Percentiles rank a stretch among this genome's conserved stretches.
These are phyloP conservation scores for Centroberyx gerrardi DNA, from an alignment of 2,797 vertebrate species.

Conservation along the genomic window DNA sequence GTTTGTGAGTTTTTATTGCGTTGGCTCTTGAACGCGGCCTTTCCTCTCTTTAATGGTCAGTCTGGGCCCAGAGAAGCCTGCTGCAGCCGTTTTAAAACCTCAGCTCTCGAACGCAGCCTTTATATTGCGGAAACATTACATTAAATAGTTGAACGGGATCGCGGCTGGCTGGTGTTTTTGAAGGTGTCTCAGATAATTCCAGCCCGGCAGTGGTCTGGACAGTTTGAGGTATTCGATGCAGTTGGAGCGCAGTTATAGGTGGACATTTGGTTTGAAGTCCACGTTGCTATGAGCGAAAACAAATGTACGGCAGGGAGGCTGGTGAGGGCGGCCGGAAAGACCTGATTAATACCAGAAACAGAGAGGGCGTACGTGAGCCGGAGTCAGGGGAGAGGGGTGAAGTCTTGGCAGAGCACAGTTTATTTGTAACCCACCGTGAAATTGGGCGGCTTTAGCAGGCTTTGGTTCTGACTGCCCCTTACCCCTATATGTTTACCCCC, in stretches of 20 bases:
- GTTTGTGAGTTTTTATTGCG: slow-evolving; percentile 86
- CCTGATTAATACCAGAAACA: slow-evolving; percentile 81
- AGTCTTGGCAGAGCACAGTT: slow-evolving; percentile 76
- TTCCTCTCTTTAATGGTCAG: slow-evolving; percentile 88
- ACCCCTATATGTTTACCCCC: slow-evolving; percentile 70
- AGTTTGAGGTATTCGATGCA: slow-evolving; percentile 56
- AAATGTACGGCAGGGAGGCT: slow-evolving; percentile 71
- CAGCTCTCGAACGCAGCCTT: slow-evolving; percentile 79
- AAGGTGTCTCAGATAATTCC: slow-evolving; percentile 78
- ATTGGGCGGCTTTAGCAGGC: slow-evolving; percentile 82
- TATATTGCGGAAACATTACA: slow-evolving; percentile 90
- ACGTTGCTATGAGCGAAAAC: slow-evolving; percentile 76
- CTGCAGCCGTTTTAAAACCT: slow-evolving; percentile 86
- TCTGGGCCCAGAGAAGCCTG: slow-evolving; percentile 83
- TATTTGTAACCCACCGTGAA: slow-evolving; percentile 87
- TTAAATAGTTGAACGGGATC: slow-evolving; percentile 82
- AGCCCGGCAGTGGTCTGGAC: slow-evolving; percentile 55
- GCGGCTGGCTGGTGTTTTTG: slow-evolving; percentile 72
- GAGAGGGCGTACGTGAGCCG: slow-evolving; percentile 59
- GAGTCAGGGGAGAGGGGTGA: slow-evolving; percentile 59
- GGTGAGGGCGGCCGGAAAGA: slow-evolving; percentile 75
- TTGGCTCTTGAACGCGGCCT: slow-evolving; percentile 83
- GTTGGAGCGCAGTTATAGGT: slow-evolving; percentile 55
- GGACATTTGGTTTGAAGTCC: slow-evolving; percentile 68
- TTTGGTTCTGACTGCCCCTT: slow-evolving; percentile 68